phyloP scores from a whole-genome alignment of 1,140 invertebrate species.

The Papilio polytes region DNA sequence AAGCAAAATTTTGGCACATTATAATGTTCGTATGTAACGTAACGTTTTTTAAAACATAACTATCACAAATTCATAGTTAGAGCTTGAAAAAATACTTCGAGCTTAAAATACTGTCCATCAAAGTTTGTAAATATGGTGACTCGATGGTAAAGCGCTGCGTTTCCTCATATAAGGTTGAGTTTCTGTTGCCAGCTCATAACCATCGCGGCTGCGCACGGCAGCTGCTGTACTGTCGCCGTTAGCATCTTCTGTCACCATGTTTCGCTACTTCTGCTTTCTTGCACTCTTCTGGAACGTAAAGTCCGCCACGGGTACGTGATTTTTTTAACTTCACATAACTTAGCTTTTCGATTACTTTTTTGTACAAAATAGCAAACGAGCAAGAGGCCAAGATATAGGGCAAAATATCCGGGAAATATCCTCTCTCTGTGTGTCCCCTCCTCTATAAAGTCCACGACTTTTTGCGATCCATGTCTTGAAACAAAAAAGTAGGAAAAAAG shows the following conservation, averaged over 20 bases:
- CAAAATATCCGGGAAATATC: too few relatives aligned
- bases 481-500: too few relatives aligned
- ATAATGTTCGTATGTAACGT: too few relatives aligned
- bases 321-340: not conserved
- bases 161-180: slow-evolving; percentile 11
- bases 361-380: too few relatives aligned
- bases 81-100: too few relatives aligned
- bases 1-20: too few relatives aligned
- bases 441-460: too few relatives aligned
- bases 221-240: not conserved
- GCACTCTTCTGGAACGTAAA: slow-evolving; percentile 29
- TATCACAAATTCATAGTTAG: too few relatives aligned
- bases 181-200: not conserved
- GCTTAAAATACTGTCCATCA: not conserved
- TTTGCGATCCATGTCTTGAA: too few relatives aligned
- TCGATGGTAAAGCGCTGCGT: not conserved
- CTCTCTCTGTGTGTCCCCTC: too few relatives aligned
- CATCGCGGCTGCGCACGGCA: not conserved
- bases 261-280: slow-evolving; percentile 24
- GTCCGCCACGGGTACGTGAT: not conserved
- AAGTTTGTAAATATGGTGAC: not conserved
- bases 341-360: not conserved
- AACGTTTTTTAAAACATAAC: too few relatives aligned
- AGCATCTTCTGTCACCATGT: not conserved
- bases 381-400: too few relatives aligned